Evolutionary conservation across 1,140 invertebrate genomes (phyloP).

Genomic region (Potamilus streckersoni): DNA sequence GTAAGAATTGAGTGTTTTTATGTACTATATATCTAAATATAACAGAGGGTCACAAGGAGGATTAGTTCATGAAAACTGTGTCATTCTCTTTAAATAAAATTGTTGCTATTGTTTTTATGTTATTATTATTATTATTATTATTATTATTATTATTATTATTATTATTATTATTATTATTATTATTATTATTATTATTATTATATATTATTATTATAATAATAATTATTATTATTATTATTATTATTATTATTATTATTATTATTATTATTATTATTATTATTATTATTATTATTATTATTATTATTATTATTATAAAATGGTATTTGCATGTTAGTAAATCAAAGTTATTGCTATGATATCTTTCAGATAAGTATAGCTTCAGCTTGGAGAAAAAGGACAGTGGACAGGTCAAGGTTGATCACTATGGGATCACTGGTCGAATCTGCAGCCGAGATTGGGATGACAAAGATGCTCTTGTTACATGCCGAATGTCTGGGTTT

Average conservation of each 20-base stretch:
- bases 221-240: no score
- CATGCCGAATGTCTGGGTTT: constrained; percentile 42
- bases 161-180: no score
- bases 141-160: no score
- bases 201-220: no score
- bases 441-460: constrained; percentile 53
- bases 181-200: no score
- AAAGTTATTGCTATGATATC: neutral
- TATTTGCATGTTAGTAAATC: neutral
- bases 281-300: no score
- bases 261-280: no score
- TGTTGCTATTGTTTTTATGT: no score
- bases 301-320: neutral
- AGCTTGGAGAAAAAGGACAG: constrained; percentile 21
- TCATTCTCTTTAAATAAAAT: neutral
- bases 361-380: constrained; percentile 35
- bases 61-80: neutral
- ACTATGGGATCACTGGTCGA: constrained; percentile 43
- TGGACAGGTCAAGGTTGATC: constrained; percentile 44
- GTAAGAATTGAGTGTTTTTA: neutral
- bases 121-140: no score
- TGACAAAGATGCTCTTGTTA: constrained; percentile 50
- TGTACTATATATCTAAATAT: neutral
- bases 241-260: no score
- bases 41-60: no score